phyloP scores from a whole-genome alignment of 2,797 vertebrate species.

The Craterocephalus amniculus region DNA sequence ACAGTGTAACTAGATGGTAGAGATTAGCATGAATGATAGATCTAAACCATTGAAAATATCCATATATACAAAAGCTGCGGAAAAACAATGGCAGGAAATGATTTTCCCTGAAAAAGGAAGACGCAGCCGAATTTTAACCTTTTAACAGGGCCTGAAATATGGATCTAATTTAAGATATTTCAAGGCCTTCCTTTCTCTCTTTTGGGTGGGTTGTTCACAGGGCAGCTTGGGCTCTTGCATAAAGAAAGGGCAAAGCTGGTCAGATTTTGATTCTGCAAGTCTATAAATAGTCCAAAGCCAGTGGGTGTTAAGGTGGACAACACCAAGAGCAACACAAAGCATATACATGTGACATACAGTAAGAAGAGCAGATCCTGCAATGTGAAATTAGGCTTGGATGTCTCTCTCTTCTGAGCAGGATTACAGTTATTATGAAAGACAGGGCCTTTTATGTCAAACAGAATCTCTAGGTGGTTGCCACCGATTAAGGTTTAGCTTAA shows the following conservation, averaged over 20 bases:
- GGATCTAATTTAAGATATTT: conserved; percentile 66
- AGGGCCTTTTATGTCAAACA: conserved; percentile 29
- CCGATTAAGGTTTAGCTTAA: not conserved
- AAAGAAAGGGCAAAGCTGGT: conserved; percentile 74
- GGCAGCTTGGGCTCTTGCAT: conserved; percentile 62
- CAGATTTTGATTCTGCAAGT: conserved; percentile 70
- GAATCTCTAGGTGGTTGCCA: conserved; percentile 1
- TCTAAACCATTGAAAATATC: conserved; percentile 25
- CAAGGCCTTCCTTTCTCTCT: conserved; percentile 62
- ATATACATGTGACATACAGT: conserved; percentile 56
- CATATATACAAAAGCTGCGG: conserved; percentile 17
- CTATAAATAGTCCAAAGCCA: conserved; percentile 79
- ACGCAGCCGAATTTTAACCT: conserved; percentile 55
- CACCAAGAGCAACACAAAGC: conserved; percentile 63
- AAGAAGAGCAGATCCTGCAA: conserved; percentile 24
- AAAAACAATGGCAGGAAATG: conserved; percentile 71
- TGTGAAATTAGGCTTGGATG: conserved; percentile 21
- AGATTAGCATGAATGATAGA: conserved; percentile 51
- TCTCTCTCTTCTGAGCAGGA: conserved; percentile 24
- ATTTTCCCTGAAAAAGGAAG: conserved; percentile 60
- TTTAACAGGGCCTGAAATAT: conserved; percentile 58
- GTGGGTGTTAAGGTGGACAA: conserved; percentile 70
- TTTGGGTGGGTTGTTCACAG: conserved; percentile 72
- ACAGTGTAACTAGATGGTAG: conserved; percentile 53
- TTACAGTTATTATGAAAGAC: conserved; percentile 8